Evolutionary conservation across 2,888 invertebrate species (phyloP).

Genomic region (Parnassius smintheus): DNA sequence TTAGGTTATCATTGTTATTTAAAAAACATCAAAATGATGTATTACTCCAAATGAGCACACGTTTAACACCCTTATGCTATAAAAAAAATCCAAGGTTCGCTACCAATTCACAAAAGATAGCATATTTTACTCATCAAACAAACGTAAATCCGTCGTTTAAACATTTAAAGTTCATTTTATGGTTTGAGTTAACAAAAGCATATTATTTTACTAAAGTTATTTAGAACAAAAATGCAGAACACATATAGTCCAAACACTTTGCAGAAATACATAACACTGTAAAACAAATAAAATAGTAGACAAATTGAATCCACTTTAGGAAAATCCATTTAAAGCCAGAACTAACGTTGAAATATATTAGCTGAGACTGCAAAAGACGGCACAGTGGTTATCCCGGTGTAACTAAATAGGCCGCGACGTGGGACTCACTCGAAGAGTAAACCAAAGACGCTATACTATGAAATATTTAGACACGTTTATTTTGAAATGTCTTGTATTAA

Average conservation of each 20-base stretch:
- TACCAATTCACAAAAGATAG: no score
- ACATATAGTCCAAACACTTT: constrained; percentile 11
- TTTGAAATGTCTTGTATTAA: neutral
- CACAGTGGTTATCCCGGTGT: constrained; percentile 12
- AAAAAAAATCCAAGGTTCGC: no score
- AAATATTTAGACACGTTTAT: constrained; percentile 1
- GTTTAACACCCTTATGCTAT: no score
- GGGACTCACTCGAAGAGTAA: constrained; percentile 5
- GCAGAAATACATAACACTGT: constrained; percentile 13
- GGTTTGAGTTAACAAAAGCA: no score
- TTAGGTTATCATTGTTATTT: no score
- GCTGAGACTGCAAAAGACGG: constrained; percentile 12
- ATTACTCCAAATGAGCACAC: no score
- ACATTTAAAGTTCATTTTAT: no score
- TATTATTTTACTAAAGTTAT: no score
- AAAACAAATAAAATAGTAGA: constrained; percentile 3
- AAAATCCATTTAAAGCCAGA: constrained; percentile 9
- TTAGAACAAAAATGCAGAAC: no score
- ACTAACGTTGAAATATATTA: constrained; percentile 13
- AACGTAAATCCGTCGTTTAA: no score
- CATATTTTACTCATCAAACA: no score
- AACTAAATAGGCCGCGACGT: constrained; percentile 12
- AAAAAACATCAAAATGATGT: no score
- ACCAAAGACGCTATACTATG: neutral
- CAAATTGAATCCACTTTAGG: constrained; percentile 9